Evolutionary conservation across 1,140 invertebrate species (phyloP).

Genomic region (Drosophila tropicalis): DNA sequence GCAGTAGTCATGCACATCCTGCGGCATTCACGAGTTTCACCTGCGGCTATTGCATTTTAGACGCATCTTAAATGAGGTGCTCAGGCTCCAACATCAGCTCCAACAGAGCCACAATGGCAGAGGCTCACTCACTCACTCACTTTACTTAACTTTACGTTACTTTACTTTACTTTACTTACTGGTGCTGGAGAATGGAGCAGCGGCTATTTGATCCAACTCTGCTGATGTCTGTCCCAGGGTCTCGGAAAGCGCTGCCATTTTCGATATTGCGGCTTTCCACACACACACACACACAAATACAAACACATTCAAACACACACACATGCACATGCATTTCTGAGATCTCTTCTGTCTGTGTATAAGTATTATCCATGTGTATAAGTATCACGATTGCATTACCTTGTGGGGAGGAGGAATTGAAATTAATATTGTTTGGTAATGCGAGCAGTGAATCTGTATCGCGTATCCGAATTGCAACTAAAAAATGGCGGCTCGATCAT

Average conservation of each 20-base stretch:
- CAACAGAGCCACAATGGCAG: constrained; percentile 17
- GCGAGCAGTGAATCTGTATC: constrained; percentile 70
- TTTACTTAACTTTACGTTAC: too few relatives aligned
- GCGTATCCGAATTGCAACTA: constrained; percentile 65
- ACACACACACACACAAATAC: not conserved
- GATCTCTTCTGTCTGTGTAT: constrained; percentile 37
- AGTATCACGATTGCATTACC: constrained; percentile 63
- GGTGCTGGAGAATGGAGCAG: constrained; percentile 4
- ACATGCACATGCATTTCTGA: not conserved
- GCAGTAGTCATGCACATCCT: constrained; percentile 76
- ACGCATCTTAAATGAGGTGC: constrained; percentile 80
- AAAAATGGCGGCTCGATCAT: constrained; percentile 75
- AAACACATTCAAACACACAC: too few relatives aligned
- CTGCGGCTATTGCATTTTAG: constrained; percentile 70
- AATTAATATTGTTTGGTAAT: constrained; percentile 75
- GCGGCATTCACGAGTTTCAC: constrained; percentile 79
- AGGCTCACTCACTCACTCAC: constrained; percentile 1
- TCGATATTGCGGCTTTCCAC: constrained; percentile 36
- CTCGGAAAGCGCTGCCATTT: constrained; percentile 59
- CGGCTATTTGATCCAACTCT: constrained; percentile 30
- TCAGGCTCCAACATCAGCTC: constrained; percentile 47
- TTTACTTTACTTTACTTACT: not conserved
- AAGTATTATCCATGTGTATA: constrained; percentile 41
- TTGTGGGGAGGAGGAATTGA: constrained; percentile 62
- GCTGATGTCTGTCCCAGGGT: constrained; percentile 30